Conservation (phyloP, 2,113 vertebrate genomes). For the Gallinago paraguaiae region DNA sequence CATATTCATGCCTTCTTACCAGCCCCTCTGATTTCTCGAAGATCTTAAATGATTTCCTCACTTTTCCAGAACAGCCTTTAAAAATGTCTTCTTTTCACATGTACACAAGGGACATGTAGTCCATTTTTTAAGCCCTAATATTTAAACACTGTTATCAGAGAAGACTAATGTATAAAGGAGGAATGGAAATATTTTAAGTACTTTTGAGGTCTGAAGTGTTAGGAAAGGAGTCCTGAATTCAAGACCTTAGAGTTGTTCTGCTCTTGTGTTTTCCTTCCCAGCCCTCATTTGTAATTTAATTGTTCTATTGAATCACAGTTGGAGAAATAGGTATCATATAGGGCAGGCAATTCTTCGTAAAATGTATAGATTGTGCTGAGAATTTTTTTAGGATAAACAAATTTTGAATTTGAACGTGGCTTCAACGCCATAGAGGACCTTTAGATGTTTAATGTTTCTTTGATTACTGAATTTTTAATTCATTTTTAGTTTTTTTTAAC, state of each 20-base stretch:
- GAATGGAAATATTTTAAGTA: background rate
- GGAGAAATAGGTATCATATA: background rate
- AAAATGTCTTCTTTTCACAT: background rate
- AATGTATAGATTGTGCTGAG: background rate
- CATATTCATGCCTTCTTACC: background rate
- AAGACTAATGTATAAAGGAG: background rate
- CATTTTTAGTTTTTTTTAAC: background rate
- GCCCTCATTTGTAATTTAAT: background rate
- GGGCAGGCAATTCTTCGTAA: background rate
- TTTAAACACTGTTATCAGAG: background rate
- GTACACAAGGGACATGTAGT: background rate
- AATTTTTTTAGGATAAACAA: background rate
- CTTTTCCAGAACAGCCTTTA: background rate
- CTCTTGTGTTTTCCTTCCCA: background rate
- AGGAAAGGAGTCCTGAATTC: background rate
- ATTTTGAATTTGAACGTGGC: background rate
- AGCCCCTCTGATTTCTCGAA: background rate
- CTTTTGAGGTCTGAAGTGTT: background rate
- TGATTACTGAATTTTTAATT: background rate
- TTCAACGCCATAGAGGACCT: background rate
- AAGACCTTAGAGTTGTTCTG: background rate
- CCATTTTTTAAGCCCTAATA: background rate
- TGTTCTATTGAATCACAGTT: background rate
- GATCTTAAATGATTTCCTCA: background rate
- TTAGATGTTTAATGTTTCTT: background rate